phyloP scores from a whole-genome alignment of 2,797 vertebrate genomes.

The Borostomias antarcticus region DNA sequence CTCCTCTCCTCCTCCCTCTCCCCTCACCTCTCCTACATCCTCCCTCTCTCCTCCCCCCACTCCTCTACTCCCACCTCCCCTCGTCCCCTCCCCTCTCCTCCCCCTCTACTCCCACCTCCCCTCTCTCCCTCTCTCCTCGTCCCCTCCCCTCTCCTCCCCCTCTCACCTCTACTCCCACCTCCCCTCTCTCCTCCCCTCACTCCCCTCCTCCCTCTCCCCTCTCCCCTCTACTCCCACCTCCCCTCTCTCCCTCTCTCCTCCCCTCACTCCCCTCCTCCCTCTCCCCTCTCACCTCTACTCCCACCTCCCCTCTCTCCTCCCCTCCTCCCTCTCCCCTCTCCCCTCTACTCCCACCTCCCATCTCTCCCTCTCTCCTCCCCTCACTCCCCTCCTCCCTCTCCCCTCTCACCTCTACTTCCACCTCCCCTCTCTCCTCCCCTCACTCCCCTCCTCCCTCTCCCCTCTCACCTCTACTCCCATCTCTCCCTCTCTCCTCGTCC shows the following conservation, averaged over 20 bases:
- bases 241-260: too few relatives aligned
- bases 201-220: too few relatives aligned
- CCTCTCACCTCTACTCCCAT: not conserved
- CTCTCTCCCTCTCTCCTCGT: too few relatives aligned
- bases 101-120: too few relatives aligned
- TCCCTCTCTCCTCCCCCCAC: too few relatives aligned
- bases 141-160: too few relatives aligned
- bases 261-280: conserved; percentile 34
- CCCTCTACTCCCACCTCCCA: not conserved
- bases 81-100: conserved; percentile 34
- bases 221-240: conserved; percentile 38
- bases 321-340: too few relatives aligned
- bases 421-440: too few relatives aligned
- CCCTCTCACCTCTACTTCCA: too few relatives aligned
- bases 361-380: conserved; percentile 34
- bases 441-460: conserved; percentile 33
- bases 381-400: conserved; percentile 13
- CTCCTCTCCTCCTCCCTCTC: conserved; percentile 40
- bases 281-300: not conserved
- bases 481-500: conserved; percentile 22
- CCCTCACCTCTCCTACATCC: not conserved
- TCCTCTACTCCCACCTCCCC: not conserved
- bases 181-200: conserved; percentile 26
- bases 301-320: too few relatives aligned
- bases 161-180: too few relatives aligned